phyloP scores from a whole-genome alignment of 2,797 vertebrate species.

The Typhlichthys eigenmanni region DNA sequence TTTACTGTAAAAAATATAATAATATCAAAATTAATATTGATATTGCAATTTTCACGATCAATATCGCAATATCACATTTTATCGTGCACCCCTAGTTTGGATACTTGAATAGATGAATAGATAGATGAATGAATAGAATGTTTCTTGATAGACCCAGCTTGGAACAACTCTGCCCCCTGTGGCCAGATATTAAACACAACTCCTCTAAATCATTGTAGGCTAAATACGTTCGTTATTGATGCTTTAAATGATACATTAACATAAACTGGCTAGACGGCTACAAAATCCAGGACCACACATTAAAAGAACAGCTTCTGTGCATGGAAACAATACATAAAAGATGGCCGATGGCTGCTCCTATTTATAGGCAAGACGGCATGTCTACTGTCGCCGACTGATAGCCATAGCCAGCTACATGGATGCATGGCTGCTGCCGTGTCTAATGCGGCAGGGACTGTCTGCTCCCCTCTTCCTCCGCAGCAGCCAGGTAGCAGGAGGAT shows the following conservation, averaged over 20 bases:
- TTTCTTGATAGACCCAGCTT: too few species aligned
- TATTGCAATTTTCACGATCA: too few species aligned
- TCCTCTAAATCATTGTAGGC: background rate
- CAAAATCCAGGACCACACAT: too few species aligned
- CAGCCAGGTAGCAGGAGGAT: slow-evolving; percentile 64
- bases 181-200: too few species aligned
- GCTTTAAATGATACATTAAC: slow-evolving; percentile 13
- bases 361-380: slow-evolving; percentile 34
- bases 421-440: slow-evolving; percentile 64
- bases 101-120: too few species aligned
- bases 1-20: too few species aligned
- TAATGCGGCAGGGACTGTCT: slow-evolving; percentile 71
- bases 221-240: background rate
- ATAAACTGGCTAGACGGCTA: slow-evolving; percentile 19
- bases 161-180: too few species aligned
- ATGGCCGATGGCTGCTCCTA: slow-evolving; percentile 44
- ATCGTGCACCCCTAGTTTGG: too few species aligned
- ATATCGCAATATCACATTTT: too few species aligned
- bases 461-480: slow-evolving; percentile 54
- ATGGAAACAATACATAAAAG: slow-evolving; percentile 1
- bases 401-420: slow-evolving; percentile 51
- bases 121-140: too few species aligned
- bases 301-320: too few species aligned
- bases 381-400: slow-evolving; percentile 42
- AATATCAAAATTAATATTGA: too few species aligned